phyloP scores from a whole-genome alignment of 2,888 invertebrate species.

The Antheraea yamamai region DNA sequence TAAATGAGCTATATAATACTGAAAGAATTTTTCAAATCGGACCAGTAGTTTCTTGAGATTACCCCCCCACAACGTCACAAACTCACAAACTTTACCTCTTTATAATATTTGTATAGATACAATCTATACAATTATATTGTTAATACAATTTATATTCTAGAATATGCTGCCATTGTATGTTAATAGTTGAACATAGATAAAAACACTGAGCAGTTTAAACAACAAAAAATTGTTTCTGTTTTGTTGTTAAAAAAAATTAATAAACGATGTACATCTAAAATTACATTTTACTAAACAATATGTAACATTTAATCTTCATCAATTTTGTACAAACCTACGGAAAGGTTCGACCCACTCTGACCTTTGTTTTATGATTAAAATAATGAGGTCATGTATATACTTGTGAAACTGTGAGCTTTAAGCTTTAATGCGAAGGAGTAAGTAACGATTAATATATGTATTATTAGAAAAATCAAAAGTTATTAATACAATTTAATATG shows the following conservation, averaged over 20 bases:
- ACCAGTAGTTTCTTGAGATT: too few species aligned
- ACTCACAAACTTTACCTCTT: too few species aligned
- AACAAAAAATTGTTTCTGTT: not conserved
- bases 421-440: not conserved
- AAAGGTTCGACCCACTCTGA: not conserved
- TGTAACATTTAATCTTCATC: slow-evolving; percentile 4
- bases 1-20: too few species aligned
- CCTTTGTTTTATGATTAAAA: slow-evolving; percentile 9
- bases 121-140: too few species aligned
- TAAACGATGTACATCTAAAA: not conserved
- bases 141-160: not conserved
- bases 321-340: not conserved
- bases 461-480: not conserved
- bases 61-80: too few species aligned
- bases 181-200: not conserved
- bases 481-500: not conserved
- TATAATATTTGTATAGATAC: too few species aligned
- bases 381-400: not conserved
- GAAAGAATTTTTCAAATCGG: too few species aligned
- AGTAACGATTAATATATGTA: not conserved
- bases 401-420: not conserved
- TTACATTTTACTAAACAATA: not conserved
- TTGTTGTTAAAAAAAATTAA: not conserved
- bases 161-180: not conserved
- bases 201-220: not conserved